Conservation (phyloP, 2,113 vertebrate species). For the Myodes glareolus region DNA sequence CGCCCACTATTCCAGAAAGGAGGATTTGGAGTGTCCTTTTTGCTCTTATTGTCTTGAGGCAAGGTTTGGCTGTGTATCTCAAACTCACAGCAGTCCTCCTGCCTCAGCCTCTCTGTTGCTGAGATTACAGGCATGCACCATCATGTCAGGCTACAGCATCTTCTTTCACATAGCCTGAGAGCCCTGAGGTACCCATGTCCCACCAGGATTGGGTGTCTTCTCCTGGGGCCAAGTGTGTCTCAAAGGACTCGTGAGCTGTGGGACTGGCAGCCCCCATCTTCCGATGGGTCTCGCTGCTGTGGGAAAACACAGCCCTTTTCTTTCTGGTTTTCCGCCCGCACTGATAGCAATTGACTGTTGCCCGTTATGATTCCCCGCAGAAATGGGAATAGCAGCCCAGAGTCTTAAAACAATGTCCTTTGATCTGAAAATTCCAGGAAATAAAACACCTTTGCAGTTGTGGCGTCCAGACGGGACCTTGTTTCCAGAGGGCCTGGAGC, state of each 20-base stretch:
- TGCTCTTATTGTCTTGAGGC: neutral
- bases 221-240: fast-evolving
- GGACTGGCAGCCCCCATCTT: fast-evolving
- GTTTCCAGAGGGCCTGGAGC: slow-evolving; percentile 54
- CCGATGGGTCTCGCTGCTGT: neutral
- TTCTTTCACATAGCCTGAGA: neutral
- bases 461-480: slow-evolving; percentile 82
- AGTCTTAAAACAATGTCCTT: slow-evolving; percentile 83
- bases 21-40: neutral
- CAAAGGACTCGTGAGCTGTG: fast-evolving
- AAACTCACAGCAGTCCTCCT: neutral
- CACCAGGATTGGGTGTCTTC: fast-evolving
- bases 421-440: slow-evolving; percentile 88
- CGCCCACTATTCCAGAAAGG: neutral
- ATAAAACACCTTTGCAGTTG: slow-evolving; percentile 88
- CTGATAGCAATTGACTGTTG: slow-evolving; percentile 80
- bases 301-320: neutral
- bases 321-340: slow-evolving; percentile 66
- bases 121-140: neutral
- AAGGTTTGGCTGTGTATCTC: neutral
- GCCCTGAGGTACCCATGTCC: fast-evolving
- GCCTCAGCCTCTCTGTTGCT: neutral
- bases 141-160: neutral
- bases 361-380: slow-evolving; percentile 74
- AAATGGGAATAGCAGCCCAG: slow-evolving; percentile 85